These are phyloP conservation scores for Rhyacophila brunnea DNA, from an alignment of 1,140 invertebrate species.

Conservation along the genomic window DNA sequence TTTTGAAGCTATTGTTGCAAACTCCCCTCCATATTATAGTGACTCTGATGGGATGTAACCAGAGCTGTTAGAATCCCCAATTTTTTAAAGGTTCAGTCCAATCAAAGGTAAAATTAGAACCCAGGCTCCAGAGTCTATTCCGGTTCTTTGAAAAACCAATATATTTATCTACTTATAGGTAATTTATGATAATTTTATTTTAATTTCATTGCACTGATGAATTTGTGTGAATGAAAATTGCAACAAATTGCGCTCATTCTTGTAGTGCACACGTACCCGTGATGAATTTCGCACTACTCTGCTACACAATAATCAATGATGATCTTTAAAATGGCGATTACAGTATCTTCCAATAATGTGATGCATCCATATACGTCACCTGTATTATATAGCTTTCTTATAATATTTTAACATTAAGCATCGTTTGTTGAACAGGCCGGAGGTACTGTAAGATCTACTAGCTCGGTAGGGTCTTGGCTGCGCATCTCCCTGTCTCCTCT, in stretches of 20 bases:
- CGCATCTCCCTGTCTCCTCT: conserved; percentile 41
- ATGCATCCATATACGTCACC: neutral
- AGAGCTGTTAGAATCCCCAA: no score
- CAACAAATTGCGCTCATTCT: neutral
- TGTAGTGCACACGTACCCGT: neutral
- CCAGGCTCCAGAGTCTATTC: no score
- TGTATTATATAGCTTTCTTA: neutral
- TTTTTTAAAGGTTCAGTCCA: no score
- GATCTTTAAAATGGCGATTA: neutral
- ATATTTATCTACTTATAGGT: no score
- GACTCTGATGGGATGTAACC: no score
- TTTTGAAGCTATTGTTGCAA: no score
- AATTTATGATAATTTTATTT: no score
- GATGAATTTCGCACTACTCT: neutral
- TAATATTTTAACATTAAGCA: conserved; percentile 6
- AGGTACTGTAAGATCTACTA: conserved; percentile 36
- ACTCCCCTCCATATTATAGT: no score
- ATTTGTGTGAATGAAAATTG: no score
- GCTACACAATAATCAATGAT: neutral
- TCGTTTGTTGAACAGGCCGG: conserved; percentile 36
- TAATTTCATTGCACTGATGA: no score
- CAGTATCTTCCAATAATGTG: neutral
- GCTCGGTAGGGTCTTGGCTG: conserved; percentile 42
- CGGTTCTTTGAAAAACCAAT: no score
- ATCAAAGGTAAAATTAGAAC: no score